Conservation (phyloP, 2,888 invertebrate genomes). For the Lysandra bellargus region DNA sequence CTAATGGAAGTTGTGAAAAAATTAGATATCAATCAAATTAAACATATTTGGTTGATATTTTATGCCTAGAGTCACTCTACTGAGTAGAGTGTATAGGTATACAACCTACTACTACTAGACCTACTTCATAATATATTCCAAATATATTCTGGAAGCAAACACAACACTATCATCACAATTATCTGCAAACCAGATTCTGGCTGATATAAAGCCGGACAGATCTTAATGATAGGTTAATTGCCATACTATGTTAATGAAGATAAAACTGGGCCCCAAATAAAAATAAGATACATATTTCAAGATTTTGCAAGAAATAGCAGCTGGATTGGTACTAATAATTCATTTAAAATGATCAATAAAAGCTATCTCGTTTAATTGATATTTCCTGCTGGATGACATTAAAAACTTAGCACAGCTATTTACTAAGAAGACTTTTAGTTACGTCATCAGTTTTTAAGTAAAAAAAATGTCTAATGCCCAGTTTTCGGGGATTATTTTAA, state of each 20-base stretch:
- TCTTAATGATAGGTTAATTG: not conserved
- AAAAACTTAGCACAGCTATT: not conserved
- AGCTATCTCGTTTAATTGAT: not conserved
- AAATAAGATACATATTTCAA: not conserved
- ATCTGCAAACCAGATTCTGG: not conserved
- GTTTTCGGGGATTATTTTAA: no score
- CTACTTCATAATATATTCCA: not conserved
- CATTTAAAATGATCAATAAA: not conserved
- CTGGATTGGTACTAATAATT: not conserved
- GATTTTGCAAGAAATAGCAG: not conserved
- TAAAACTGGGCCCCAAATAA: not conserved
- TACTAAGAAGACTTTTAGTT: not conserved
- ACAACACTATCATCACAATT: not conserved
- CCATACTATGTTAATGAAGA: not conserved
- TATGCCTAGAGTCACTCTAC: no score
- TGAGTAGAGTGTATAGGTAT: no score
- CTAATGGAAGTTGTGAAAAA: not conserved
- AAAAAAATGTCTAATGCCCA: not conserved
- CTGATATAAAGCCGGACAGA: not conserved
- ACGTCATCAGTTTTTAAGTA: not conserved
- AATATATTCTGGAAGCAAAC: not conserved
- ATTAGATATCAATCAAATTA: not conserved
- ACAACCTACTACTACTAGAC: no score
- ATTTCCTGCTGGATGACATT: not conserved
- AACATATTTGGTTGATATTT: no score